A percentile compares a stretch with the other conserved stretches of the same genome.
phyloP scores from a whole-genome alignment of 2,888 invertebrate genomes.

The Sympetrum striolatum region DNA sequence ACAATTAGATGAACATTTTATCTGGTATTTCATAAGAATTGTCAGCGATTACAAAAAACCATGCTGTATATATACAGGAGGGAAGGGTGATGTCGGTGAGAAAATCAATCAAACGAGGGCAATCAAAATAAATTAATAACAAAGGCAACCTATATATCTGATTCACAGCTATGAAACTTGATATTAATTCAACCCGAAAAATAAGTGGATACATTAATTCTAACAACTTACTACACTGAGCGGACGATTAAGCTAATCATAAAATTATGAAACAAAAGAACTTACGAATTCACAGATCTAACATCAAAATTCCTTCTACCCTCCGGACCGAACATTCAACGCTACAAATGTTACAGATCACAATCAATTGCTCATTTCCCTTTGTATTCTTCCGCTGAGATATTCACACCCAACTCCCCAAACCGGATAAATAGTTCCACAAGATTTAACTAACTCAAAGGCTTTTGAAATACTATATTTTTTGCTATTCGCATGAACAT shows the following conservation, averaged over 20 bases:
- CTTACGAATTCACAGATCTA: neutral
- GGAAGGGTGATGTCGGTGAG: no score
- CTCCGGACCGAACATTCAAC: neutral
- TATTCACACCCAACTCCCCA: conserved; percentile 17
- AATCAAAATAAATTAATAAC: neutral
- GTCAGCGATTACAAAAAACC: no score
- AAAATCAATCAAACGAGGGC: neutral
- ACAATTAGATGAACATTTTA: no score
- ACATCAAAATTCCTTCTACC: neutral
- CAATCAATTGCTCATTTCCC: conserved; percentile 43
- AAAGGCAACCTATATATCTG: neutral
- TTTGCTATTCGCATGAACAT: neutral
- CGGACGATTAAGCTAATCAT: neutral
- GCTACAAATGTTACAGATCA: conserved; percentile 29
- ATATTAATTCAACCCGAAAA: neutral
- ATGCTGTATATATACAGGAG: no score
- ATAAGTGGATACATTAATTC: neutral
- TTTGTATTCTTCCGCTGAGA: conserved; percentile 33
- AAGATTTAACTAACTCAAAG: neutral
- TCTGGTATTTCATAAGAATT: no score
- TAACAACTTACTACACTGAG: neutral
- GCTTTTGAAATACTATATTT: neutral
- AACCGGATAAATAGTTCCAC: conserved; percentile 30
- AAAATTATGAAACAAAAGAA: neutral
- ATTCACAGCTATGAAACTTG: neutral